Evolutionary conservation across 1,140 invertebrate genomes (phyloP), one percentile per base, ranked within the genome.

Genomic region (Melitaea cinxia): DNA sequence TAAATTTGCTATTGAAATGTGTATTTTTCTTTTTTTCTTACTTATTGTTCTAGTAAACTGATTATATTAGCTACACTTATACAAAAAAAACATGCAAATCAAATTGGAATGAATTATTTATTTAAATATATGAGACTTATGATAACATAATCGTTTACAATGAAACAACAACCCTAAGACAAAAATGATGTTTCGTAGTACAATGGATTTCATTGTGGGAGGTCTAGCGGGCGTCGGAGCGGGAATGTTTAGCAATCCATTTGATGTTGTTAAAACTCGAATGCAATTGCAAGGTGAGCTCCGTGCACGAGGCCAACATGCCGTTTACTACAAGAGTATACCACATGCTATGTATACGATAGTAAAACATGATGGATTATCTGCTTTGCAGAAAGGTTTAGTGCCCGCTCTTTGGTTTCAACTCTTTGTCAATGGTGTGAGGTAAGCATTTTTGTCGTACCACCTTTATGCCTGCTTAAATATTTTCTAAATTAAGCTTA

Each of bases 211-310:
- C 83, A 30, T 94, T 33, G 88, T 95, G 35, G 95, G 94, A 35
- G 95, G 94, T 2, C 35, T 94, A 23, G 93, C 94, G 0, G 94
- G 94, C 0, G 93, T 93, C 52, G 93, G 94, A 26, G 94, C 95
- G 4, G 94, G 94, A 2, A 84, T 95, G 69, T 94, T 95, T 75
- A 95, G 94, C 19, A 96, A 96, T 84, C 95, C 95, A 1, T 92
- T 95, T 69, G 95, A 96, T 82, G 95, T 96, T 30, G 83, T 89
- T 24, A 98, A 98, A 92, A 97, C 96, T 26, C 92, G 97, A 26
- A 94, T 98, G 87, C 97, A 98, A 83, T 89, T 98, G 10, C 97
- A 98, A 92, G 97, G 97, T 30, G 97, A 98, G 88, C 85, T 98
- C 1, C 92, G 94, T 72, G 93, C 94, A 0, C 92, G 92, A 60